Evolutionary conservation across 1,140 invertebrate species (phyloP).

Genomic region (Oncopeltus fasciatus): DNA sequence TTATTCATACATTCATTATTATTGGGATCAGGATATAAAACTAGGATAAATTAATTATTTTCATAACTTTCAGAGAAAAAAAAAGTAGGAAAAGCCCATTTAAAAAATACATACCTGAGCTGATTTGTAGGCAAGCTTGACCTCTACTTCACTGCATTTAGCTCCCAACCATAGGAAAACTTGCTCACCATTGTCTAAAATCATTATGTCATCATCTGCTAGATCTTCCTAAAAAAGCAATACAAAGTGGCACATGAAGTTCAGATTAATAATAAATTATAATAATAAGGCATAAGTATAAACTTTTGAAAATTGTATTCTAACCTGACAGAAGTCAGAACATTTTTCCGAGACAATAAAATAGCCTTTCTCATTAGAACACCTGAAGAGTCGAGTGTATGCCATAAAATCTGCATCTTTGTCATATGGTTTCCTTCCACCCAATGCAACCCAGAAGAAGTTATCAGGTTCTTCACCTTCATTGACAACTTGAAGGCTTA

Average conservation of each 20-base stretch:
- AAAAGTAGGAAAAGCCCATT: no score
- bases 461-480: slow-evolving; percentile 98
- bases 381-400: slow-evolving; percentile 87
- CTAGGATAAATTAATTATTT: no score
- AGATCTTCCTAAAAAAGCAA: slow-evolving; percentile 68
- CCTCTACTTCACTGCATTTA: slow-evolving; percentile 93
- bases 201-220: slow-evolving; percentile 99
- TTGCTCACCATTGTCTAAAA: slow-evolving; percentile 93
- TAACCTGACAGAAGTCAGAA: slow-evolving; percentile 96
- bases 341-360: slow-evolving; percentile 99
- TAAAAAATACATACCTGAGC: no score
- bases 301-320: background rate
- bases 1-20: no score
- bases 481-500: slow-evolving; percentile 70
- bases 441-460: slow-evolving; percentile 95
- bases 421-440: slow-evolving; percentile 86
- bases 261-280: no score
- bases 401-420: slow-evolving; percentile 84
- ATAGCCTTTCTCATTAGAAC: slow-evolving; percentile 98
- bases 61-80: no score
- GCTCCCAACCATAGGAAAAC: slow-evolving; percentile 97
- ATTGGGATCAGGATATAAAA: no score
- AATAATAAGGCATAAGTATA: no score
- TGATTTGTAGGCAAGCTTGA: slow-evolving; percentile 95
- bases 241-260: no score